These are phyloP conservation scores for Agrypnia vestita DNA, from an alignment of 1,140 invertebrate species.

Conservation along the genomic window DNA sequence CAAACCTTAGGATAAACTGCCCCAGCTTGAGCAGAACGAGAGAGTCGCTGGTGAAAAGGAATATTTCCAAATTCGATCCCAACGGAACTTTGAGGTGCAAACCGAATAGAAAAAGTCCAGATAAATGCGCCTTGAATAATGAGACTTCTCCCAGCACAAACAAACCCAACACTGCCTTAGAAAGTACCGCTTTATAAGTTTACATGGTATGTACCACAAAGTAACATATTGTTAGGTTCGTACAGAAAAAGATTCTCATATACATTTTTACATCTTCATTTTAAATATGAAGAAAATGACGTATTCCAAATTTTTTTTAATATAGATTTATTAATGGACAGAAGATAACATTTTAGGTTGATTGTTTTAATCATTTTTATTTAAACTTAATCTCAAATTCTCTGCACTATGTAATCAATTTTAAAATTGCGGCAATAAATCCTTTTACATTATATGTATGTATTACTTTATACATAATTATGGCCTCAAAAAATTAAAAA, in stretches of 20 bases:
- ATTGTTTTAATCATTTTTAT: too few species aligned
- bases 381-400: too few species aligned
- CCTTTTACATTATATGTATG: too few species aligned
- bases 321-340: too few species aligned
- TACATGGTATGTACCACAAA: background rate
- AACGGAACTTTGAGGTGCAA: constrained; percentile 52
- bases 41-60: constrained; percentile 57
- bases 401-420: too few species aligned
- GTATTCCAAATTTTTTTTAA: too few species aligned
- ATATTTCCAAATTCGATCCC: constrained; percentile 58
- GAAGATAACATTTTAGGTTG: too few species aligned
- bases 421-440: too few species aligned
- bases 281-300: too few species aligned
- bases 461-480: too few species aligned
- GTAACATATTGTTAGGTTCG: constrained; percentile 8
- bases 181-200: constrained; percentile 55
- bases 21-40: constrained; percentile 55
- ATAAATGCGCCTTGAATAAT: constrained; percentile 54
- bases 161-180: constrained; percentile 48
- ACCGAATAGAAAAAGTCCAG: constrained; percentile 53
- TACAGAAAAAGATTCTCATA: background rate
- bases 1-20: constrained; percentile 68
- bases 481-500: too few species aligned
- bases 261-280: too few species aligned
- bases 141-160: constrained; percentile 35